Evolutionary conservation across 1,140 invertebrate species (phyloP), one percentile per base, ranked within the genome.

Genomic region (Psilanteris sp.): DNA sequence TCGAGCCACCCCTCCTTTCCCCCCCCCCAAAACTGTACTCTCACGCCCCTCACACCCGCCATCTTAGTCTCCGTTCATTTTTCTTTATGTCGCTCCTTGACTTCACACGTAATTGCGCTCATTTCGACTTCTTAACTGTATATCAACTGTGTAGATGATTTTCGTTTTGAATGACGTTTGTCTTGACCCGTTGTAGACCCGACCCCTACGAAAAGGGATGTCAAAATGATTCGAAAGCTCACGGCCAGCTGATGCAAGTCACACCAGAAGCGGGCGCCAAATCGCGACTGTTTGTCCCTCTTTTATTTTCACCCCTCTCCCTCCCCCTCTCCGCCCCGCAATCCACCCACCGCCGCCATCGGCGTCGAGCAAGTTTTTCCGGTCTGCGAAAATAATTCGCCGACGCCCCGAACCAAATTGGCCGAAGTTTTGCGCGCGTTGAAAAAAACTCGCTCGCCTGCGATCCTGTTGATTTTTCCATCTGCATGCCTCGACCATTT

Each of bases 201-300:
- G 85, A 87, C 85, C 85, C 86, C 86, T 85, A 87, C 80, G 85
- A 87, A 87, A 87, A 86, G 83, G 81, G 81, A 85, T 81, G 80
- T 72, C 79, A 81, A 87, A 85, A 85, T 85, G 81, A 64, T 55
- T 50, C 41, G 43, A 46, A 9, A 24, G 16, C 11, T 64, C 39
- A 29, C 24, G 10, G 37, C 2, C 8, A 52, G 64, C 15, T 41
- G 36, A 16, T 64, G 43, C 41, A 34, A 74, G 55, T 48, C 44
- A 72, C 32, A n/a, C n/a, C n/a, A 18, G 13, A 48, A 50, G 16
- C 36, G 50, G 20, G 34, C 50, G 55, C 55, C 57, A 57, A 36
- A 9, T 71, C n/a, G 46, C 54, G 41, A 61, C 15, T 59, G 20
- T 52, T 36, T 29, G 29, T 31, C 54, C 39, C 2, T 15, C n/a